Evolutionary conservation across 2,888 invertebrate species (phyloP).

Genomic region (Augochlorella aurata): DNA sequence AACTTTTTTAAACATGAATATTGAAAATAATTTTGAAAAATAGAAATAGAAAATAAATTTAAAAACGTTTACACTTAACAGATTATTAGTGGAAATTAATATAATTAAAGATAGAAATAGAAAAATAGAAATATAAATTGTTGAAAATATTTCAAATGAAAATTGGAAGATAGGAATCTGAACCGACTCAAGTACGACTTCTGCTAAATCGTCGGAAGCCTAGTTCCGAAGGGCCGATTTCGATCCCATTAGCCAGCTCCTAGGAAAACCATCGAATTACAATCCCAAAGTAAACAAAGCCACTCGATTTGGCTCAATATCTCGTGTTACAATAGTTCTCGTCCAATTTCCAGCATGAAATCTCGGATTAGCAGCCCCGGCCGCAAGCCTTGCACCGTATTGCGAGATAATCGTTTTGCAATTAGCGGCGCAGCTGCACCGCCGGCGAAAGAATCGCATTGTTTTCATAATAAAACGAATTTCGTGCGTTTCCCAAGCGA

Average conservation of each 20-base stretch:
- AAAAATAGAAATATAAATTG: too few relatives aligned
- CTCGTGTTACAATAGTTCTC: constrained; percentile 9
- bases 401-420: constrained; percentile 69
- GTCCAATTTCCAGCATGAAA: constrained; percentile 29
- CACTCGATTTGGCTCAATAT: constrained; percentile 2
- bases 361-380: constrained; percentile 27
- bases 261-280: not conserved
- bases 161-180: not conserved
- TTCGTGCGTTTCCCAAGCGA: constrained; percentile 61
- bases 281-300: not conserved
- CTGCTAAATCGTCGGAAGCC: not conserved
- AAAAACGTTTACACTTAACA: too few relatives aligned
- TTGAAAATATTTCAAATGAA: too few relatives aligned
- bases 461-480: constrained; percentile 69
- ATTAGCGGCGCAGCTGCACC: constrained; percentile 63
- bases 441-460: constrained; percentile 62
- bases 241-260: not conserved
- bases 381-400: constrained; percentile 45
- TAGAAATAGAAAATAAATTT: too few relatives aligned
- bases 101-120: too few relatives aligned
- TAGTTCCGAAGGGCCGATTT: not conserved
- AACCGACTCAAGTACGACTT: not conserved
- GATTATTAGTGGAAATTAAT: too few relatives aligned
- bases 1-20: too few relatives aligned
- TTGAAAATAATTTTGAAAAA: too few relatives aligned